Percentiles rank a stretch among this genome's conserved stretches.
Conservation (phyloP, 1,140 invertebrate genomes). For the Theocolax elegans region DNA sequence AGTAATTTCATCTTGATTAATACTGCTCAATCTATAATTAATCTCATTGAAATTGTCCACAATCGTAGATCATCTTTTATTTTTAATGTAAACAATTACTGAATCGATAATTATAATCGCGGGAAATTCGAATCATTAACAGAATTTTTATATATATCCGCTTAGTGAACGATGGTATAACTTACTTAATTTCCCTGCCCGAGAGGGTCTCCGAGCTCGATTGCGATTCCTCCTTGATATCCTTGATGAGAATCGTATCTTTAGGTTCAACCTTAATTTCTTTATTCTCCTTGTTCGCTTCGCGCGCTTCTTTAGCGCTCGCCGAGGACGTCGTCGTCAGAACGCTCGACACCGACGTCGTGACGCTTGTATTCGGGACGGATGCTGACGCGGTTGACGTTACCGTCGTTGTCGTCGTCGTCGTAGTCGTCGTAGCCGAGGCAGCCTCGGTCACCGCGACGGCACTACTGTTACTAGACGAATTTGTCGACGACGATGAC, state of each 20-base stretch:
- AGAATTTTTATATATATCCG: no score
- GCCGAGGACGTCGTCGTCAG: slow-evolving; percentile 43
- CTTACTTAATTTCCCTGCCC: slow-evolving; percentile 44
- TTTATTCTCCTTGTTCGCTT: slow-evolving; percentile 62
- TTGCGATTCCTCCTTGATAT: slow-evolving; percentile 55
- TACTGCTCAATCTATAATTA: no score
- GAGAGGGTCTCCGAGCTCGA: slow-evolving; percentile 50
- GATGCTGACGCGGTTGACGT: slow-evolving; percentile 49
- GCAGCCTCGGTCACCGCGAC: slow-evolving; percentile 37
- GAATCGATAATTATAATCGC: no score
- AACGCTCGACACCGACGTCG: slow-evolving; percentile 53
- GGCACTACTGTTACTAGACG: slow-evolving; percentile 20
- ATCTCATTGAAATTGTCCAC: no score
- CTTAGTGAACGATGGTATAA: no score
- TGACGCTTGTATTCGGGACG: slow-evolving; percentile 53
- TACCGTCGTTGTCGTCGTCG: slow-evolving; percentile 49
- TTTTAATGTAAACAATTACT: no score
- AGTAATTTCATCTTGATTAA: no score
- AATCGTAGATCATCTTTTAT: no score
- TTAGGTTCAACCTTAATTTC: slow-evolving; percentile 56
- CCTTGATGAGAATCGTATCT: slow-evolving; percentile 53
- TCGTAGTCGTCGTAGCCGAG: slow-evolving; percentile 45
- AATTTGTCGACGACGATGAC: slow-evolving; percentile 31
- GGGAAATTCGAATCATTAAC: no score
- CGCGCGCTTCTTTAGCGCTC: slow-evolving; percentile 59